Evolutionary conservation across 2,888 invertebrate genomes (phyloP), one percentile per base, ranked within the genome.

Genomic region (Drosophila glabriapex): DNA sequence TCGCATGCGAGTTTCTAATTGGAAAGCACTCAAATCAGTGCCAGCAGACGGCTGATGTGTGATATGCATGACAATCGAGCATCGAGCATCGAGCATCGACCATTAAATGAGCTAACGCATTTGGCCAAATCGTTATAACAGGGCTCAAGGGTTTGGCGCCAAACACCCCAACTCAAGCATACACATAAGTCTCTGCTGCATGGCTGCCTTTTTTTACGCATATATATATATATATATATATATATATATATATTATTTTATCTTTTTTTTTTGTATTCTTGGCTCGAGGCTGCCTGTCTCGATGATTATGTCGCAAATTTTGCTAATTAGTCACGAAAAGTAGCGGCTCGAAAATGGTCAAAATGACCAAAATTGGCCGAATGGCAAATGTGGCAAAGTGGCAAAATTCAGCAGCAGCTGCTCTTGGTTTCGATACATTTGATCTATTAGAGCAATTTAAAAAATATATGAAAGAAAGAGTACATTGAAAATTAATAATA

Each of bases 1-100:
- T 83, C 76, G 85, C 85, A 78, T 82, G 90, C 75, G 73, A 78
- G 78, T 50, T 71, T 79, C 82, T 68, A 84, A 85, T 85, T 85
- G 85, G 72, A 76, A 83, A 80, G 72, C 90, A 88, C 85, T 85
- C 85, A 90, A 85, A 85, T 90, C 85, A 85, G 65, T 74, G 86
- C 75, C n/a, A 41, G 25, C 39, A 54, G n/a, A 61, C 69, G 73
- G 25, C 37, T 77, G 73, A 71, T 78, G 71, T 64, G 63, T 41
- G 31, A 68, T 72, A 75, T 72, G 79, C 82, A 78, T 80, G 80
- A 68, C 73, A 78, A 80, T 73, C 35, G 54, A 58, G 64, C 68
- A 73, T 73, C 60, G 65, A 37, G 37, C 37, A 37, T 37, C 43
- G 35, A 52, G 53, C 43, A 66, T 37, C 46, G 16, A 25, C 46